Percentiles rank a stretch among this genome's conserved stretches.
Evolutionary conservation across 1,140 invertebrate species (phyloP).

Genomic region (Drosophila willistoni): DNA sequence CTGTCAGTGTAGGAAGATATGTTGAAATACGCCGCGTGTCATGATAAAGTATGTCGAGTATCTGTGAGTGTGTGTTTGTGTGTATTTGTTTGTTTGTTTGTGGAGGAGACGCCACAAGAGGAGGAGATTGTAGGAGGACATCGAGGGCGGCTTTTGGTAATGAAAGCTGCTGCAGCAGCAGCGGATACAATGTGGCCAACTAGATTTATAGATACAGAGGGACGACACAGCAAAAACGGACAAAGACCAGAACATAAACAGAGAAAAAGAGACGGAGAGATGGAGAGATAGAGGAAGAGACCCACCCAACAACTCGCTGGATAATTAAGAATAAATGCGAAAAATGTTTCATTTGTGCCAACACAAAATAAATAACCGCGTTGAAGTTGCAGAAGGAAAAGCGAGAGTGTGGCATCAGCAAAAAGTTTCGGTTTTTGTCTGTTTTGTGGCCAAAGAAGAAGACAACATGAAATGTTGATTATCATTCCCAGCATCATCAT

Average conservation of each 20-base stretch:
- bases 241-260: constrained; percentile 8
- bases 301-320: constrained; percentile 44
- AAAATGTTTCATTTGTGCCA: constrained; percentile 59
- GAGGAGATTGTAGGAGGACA: background rate
- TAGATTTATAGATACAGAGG: constrained; percentile 57
- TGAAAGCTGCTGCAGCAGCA: constrained; percentile 57
- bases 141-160: constrained; percentile 45
- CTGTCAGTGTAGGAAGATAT: constrained; percentile 79
- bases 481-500: constrained; percentile 32
- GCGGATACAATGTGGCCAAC: constrained; percentile 50
- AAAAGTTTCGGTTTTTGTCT: constrained; percentile 25
- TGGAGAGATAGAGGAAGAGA: background rate
- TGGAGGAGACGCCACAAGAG: background rate
- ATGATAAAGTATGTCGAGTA: constrained; percentile 77
- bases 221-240: constrained; percentile 7
- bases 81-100: constrained; percentile 22
- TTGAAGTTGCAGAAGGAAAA: constrained; percentile 22
- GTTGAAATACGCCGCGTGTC: constrained; percentile 78
- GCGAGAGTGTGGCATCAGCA: constrained; percentile 54
- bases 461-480: constrained; percentile 46
- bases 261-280: constrained; percentile 16
- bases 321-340: constrained; percentile 76
- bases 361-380: constrained; percentile 48
- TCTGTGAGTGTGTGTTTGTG: constrained; percentile 30
- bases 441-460: constrained; percentile 25